Percentiles rank a stretch among this genome's conserved stretches.
phyloP scores from a whole-genome alignment of 2,888 invertebrate genomes.

The Diaphora mendica region DNA sequence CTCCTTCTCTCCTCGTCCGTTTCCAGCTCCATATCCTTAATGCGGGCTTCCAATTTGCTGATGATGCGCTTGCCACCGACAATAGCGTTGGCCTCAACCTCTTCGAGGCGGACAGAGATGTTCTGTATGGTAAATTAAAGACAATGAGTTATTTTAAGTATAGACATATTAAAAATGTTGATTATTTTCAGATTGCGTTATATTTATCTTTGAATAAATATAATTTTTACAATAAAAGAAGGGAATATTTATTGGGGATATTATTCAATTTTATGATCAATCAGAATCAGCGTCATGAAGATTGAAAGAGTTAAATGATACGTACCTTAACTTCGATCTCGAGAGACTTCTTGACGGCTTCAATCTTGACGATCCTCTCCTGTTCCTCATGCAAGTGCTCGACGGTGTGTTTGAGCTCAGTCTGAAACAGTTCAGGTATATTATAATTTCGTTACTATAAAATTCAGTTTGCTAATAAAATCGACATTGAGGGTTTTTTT shows the following conservation, averaged over 20 bases:
- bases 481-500: too few relatives aligned
- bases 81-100: conserved; percentile 98
- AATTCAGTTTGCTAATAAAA: neutral
- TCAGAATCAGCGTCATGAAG: neutral
- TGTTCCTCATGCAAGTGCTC: conserved; percentile 98
- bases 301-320: neutral
- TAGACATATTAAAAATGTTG: neutral
- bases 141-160: neutral
- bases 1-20: conserved; percentile 98
- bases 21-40: conserved; percentile 97
- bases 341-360: conserved; percentile 98
- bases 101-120: conserved; percentile 96
- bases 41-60: conserved; percentile 98
- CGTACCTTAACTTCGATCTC: conserved; percentile 97
- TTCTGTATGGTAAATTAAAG: conserved; percentile 81
- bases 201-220: too few relatives aligned
- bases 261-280: neutral
- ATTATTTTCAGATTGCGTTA: too few relatives aligned
- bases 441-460: neutral
- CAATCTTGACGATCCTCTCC: conserved; percentile 98
- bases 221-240: too few relatives aligned
- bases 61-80: conserved; percentile 98
- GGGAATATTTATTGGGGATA: neutral
- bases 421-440: conserved; percentile 73
- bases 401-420: conserved; percentile 97